Percentiles rank a stretch among this genome's conserved stretches.
Conservation (phyloP, 2,797 vertebrate genomes). For the Chelon auratus region DNA sequence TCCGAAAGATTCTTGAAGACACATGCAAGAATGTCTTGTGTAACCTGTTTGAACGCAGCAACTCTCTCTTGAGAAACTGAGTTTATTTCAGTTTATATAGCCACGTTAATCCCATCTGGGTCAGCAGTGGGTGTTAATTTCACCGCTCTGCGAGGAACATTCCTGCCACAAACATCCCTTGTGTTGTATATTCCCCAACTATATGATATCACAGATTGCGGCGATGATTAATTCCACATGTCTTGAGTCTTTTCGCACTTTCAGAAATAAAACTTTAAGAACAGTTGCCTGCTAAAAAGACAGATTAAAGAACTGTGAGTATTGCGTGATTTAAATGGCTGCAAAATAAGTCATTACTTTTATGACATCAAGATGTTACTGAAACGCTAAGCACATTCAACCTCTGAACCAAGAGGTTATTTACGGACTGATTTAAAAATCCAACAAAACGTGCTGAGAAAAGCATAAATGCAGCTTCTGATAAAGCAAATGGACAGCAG, state of each 20-base stretch:
- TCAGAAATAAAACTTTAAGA: not conserved
- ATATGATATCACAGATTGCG: not conserved
- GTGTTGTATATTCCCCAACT: not conserved
- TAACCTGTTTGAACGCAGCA: slow-evolving; percentile 2
- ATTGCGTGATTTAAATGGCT: not conserved
- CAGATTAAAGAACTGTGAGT: slow-evolving; percentile 6
- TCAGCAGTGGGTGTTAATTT: not conserved
- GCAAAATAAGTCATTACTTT: not conserved
- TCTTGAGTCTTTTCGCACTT: not conserved
- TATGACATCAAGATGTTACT: not conserved
- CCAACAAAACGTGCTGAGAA: not conserved
- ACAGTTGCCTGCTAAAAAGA: not conserved
- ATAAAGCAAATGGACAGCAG: not conserved
- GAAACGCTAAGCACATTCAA: not conserved
- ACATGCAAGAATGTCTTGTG: not conserved
- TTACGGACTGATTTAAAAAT: not conserved
- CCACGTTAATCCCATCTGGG: not conserved
- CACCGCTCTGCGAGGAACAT: too few relatives aligned
- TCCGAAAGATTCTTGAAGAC: not conserved
- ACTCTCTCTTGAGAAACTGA: not conserved
- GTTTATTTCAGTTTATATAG: slow-evolving; percentile 8
- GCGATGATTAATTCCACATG: slow-evolving; percentile 16
- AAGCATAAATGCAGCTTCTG: not conserved
- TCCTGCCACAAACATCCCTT: not conserved
- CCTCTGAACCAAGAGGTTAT: not conserved